Evolutionary conservation across 2,113 vertebrate genomes (phyloP).

Genomic region (Scartelaos histophorus): DNA sequence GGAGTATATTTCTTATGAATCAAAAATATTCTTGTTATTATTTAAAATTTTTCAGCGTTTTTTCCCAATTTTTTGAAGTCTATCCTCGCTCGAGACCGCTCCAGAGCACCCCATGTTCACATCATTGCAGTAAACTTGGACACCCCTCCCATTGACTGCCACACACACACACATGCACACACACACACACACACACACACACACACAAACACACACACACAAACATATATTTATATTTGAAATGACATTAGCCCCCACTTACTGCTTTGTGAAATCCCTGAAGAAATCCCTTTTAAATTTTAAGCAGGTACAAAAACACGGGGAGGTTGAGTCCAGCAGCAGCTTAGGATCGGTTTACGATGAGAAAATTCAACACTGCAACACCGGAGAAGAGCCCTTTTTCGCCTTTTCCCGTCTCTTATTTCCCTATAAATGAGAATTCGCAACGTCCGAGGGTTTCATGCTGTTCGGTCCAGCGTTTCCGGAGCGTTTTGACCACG

Average conservation of each 20-base stretch:
- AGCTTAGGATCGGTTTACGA: constrained; percentile 52
- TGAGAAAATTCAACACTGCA: constrained; percentile 54
- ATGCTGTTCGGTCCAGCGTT: constrained; percentile 54
- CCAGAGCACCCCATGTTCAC: constrained; percentile 28
- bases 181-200: constrained; percentile 17
- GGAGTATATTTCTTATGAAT: too few relatives aligned
- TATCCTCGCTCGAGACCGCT: constrained; percentile 13
- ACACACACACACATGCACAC: constrained; percentile 30
- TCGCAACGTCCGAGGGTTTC: constrained; percentile 56
- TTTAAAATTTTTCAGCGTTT: not conserved
- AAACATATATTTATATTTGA: constrained; percentile 9
- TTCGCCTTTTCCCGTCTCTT: not conserved
- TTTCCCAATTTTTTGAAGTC: constrained; percentile 13
- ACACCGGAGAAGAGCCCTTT: constrained; percentile 42
- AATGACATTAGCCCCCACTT: constrained; percentile 64
- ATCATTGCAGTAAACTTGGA: constrained; percentile 69
- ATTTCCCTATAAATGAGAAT: constrained; percentile 29
- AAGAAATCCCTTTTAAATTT: constrained; percentile 65
- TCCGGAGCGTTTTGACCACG: constrained; percentile 58
- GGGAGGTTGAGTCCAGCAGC: constrained; percentile 47
- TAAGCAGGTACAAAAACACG: constrained; percentile 50
- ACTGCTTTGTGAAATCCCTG: constrained; percentile 72
- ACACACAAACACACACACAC: constrained; percentile 20
- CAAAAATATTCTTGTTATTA: not conserved
- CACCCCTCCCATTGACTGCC: constrained; percentile 27